A percentile compares a stretch with the other conserved stretches of the same genome.
These are phyloP conservation scores for Aplochiton taeniatus DNA, from an alignment of 2,797 vertebrate species.

Conservation along the genomic window DNA sequence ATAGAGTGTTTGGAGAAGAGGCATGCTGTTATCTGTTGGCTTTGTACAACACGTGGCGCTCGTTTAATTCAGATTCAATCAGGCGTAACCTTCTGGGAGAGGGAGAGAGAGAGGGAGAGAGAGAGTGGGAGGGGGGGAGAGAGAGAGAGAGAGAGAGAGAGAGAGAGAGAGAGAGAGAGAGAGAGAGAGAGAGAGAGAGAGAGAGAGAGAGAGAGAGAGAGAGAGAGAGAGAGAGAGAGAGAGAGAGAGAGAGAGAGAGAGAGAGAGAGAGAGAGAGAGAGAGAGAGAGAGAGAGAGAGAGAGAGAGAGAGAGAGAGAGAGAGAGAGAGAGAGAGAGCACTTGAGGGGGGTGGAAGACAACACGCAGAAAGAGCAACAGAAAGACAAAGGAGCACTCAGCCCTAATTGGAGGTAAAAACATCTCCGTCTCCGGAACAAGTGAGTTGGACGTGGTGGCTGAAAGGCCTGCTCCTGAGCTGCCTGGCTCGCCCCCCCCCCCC, in stretches of 20 bases:
- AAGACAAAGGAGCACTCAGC: conserved; percentile 2
- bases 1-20: conserved; percentile 16
- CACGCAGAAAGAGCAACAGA: conserved; percentile 31
- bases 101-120: conserved; percentile 27
- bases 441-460: too few relatives aligned
- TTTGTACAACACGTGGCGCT: conserved; percentile 33
- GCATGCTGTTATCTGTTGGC: conserved; percentile 19
- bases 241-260: conserved; percentile 24
- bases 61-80: conserved; percentile 58
- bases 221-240: conserved; percentile 8
- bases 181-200: background rate
- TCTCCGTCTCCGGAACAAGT: too few relatives aligned
- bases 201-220: conserved; percentile 3
- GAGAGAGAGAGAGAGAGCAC: conserved; percentile 29
- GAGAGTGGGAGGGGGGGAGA: conserved; percentile 5
- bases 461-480: too few relatives aligned
- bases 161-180: conserved; percentile 3
- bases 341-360: too few relatives aligned
- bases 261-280: conserved; percentile 20
- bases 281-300: conserved; percentile 27
- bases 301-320: conserved; percentile 17
- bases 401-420: too few relatives aligned
- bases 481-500: too few relatives aligned
- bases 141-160: background rate
- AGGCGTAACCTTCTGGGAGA: conserved; percentile 35